Base-by-base conservation (phyloP, 2,888 invertebrate genomes). In the Calliscelio sp. region DNA sequence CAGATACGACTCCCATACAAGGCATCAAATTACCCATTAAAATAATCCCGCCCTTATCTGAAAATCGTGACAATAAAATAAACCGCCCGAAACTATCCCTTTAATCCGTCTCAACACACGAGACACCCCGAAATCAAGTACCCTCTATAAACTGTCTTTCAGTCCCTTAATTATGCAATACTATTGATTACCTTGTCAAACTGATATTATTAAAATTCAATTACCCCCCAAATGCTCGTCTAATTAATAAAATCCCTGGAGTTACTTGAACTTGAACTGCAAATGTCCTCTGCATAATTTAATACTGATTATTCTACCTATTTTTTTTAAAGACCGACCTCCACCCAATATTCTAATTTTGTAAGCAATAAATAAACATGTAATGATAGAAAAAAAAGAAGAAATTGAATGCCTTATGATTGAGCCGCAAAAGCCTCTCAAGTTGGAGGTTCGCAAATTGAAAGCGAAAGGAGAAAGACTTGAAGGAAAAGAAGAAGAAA, bases 211-310 rank as follows among this genome's bases (percentile, higher is more conserved):
- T 71, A 57, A 71, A 57, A 57, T 59, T 57, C 46, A 57, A 53
- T 59, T 71, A 71, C 25, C 28, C 24, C 22, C 28, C 24, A n/a
- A 55, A 55, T 38, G n/a, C 20, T 38, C 25, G 28, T 3, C 20
- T 20, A 44, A 57, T 71, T 71, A 63, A 28, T 63, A 61, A 38
- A 74, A 63, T 61, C 32, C 46, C 28, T 41, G 10, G 61, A 59
- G 46, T 46, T 53, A 41, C 61, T 65, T 41, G 74, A 75, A 75
- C 75, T 75, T 75, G 75, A 75, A 65, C 75, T 59, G 59, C 18
- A 59, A 59, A 59, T 59, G 25, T 10, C n/a, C 14, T 2, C 14
- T 61, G 20, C 32, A 49, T 73, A 35, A 57, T 73, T 71, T 5
- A 71, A 20, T 20, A 11, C 20, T 41, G 16, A 70, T 25, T 28